Evolutionary conservation across 2,113 vertebrate species (phyloP).

Genomic region (Ctenodactylus gundi): DNA sequence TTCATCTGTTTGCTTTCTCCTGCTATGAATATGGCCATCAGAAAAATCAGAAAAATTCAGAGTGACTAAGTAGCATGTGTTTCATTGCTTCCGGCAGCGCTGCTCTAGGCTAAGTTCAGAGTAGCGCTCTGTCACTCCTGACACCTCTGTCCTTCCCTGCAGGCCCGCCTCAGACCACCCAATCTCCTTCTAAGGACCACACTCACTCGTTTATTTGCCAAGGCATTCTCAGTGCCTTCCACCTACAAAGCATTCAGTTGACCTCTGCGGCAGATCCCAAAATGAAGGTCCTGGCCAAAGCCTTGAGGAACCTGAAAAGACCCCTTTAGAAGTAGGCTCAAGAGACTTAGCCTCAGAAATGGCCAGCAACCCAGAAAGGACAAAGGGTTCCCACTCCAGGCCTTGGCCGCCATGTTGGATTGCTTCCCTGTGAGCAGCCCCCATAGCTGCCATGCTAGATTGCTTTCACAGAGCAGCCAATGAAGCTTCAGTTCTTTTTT

Average conservation of each 20-base stretch:
- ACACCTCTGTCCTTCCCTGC: neutral
- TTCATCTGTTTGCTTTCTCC: neutral
- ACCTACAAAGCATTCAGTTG: neutral
- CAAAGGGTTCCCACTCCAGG: neutral
- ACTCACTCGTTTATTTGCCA: neutral
- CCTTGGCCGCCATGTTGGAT: neutral
- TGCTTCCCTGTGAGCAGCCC: neutral
- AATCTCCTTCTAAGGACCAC: neutral
- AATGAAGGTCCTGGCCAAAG: neutral
- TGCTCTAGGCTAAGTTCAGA: neutral
- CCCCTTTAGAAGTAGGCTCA: neutral
- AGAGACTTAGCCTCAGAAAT: neutral
- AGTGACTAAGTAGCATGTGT: rapidly evolving
- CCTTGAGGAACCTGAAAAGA: neutral
- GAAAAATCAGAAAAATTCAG: neutral
- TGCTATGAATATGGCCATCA: neutral
- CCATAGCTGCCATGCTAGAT: neutral
- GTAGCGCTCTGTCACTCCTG: neutral
- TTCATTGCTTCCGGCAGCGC: neutral
- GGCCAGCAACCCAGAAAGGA: too few relatives aligned
- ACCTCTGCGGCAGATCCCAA: neutral
- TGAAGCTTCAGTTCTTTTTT: neutral
- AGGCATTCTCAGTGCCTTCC: neutral
- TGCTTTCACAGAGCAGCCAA: neutral
- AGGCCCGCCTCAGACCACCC: neutral